Base-by-base conservation (phyloP, 1,140 invertebrate species). In the Geopemphigus sp. region DNA sequence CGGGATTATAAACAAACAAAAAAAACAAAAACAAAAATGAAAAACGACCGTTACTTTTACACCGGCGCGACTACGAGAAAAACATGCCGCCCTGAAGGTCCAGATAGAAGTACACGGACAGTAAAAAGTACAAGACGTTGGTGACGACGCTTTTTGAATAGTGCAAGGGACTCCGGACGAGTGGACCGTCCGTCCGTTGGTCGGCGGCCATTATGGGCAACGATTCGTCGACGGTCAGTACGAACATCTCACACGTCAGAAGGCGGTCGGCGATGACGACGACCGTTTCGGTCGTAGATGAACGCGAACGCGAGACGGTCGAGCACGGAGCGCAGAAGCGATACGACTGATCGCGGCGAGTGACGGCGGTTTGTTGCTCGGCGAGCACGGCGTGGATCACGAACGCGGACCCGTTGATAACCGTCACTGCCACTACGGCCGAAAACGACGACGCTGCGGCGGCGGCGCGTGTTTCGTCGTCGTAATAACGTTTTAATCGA, bases 21-120 rank as follows among this genome's bases (percentile, higher is more conserved):
- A n/a, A n/a, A 39, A 39, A 39, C 32, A 8, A 39, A 39, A 4
- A 39, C 32, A 3, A 39, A 39, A 39, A 39, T 8, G n/a, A n/a
- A 39, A 39, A 39, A 39, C 32, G 32, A 39, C 32, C 32, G 32
- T 39, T 39, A 39, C 32, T 8, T 39, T 39, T 39, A 8, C 32
- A 39, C 32, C 1, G 24, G 4, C 5, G n/a, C n/a, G n/a, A 45
- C 24, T 68, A 72, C 5, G 80, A 70, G 22, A 80, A 68, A 80
- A 57, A 68, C 66, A 80, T 39, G 22, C 80, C 66, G 15, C 61
- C 63, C 17, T 80, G 63, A 1, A 57, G 22, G 22, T 80, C 54
- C 17, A 68, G 26, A 59, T 70, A 80, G 24, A 80, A 80, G 19
- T 57, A 68, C 14, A 80, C 53, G 1, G 63, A 68, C 12, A 80